Conservation (phyloP, 2,888 invertebrate species). For the Pollenia angustigena region DNA sequence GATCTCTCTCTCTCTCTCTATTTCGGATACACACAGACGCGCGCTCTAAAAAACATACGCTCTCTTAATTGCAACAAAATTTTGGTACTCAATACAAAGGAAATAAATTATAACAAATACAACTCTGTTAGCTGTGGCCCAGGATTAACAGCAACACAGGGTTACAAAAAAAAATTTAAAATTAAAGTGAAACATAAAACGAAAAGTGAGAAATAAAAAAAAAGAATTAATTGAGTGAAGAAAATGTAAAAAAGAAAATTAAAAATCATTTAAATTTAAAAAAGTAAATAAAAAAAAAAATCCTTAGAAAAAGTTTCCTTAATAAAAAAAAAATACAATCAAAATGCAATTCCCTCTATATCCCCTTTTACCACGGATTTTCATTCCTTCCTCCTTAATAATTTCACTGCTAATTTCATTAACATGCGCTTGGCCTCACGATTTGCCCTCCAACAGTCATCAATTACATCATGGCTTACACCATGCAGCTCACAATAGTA, state of each 20-base stretch:
- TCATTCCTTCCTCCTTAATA: not conserved
- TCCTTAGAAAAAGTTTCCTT: not conserved
- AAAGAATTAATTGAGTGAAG: not conserved
- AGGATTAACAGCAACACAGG: slow-evolving; percentile 70
- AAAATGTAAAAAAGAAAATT: slow-evolving; percentile 3
- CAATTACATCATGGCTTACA: slow-evolving; percentile 52
- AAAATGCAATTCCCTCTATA: slow-evolving; percentile 10
- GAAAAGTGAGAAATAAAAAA: slow-evolving; percentile 12
- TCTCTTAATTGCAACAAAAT: not conserved
- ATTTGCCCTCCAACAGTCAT: slow-evolving; percentile 30
- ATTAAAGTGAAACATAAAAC: not conserved
- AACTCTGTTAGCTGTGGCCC: slow-evolving; percentile 68
- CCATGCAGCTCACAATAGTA: slow-evolving; percentile 27
- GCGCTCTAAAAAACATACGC: not conserved
- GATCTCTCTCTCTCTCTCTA: slow-evolving; percentile 24
- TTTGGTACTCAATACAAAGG: not conserved
- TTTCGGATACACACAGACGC: slow-evolving; percentile 5
- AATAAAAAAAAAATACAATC: slow-evolving; percentile 32
- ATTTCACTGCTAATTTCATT: slow-evolving; percentile 18
- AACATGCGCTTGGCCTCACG: slow-evolving; percentile 60
- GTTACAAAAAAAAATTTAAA: slow-evolving; percentile 16
- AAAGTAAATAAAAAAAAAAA: not conserved
- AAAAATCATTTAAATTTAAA: slow-evolving; percentile 2
- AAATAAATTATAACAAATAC: slow-evolving; percentile 23
- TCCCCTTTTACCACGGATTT: not conserved